Evolutionary conservation across 2,797 vertebrate genomes (phyloP).

Genomic region (Leptatherina wallacei): DNA sequence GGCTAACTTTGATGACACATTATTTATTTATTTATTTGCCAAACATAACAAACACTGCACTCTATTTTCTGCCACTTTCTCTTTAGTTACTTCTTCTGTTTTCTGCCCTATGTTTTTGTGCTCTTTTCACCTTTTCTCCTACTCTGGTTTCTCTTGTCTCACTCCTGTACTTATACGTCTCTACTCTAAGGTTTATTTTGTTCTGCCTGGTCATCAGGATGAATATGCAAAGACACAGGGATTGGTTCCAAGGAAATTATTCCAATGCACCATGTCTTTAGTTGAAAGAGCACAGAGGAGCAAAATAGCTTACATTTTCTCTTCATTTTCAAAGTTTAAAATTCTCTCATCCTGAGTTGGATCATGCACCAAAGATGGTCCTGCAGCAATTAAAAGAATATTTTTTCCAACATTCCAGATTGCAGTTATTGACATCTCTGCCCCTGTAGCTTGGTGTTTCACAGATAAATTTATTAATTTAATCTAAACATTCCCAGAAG

Average conservation of each 20-base stretch:
- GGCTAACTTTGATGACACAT: constrained; percentile 63
- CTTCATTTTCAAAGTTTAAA: constrained; percentile 47
- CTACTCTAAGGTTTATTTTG: constrained; percentile 51
- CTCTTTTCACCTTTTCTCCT: constrained; percentile 4
- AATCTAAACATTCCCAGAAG: constrained; percentile 42
- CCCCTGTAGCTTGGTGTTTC: constrained; percentile 44
- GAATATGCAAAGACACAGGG: constrained; percentile 62
- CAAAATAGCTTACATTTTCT: constrained; percentile 51
- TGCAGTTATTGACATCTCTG: constrained; percentile 56
- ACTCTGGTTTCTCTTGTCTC: not conserved
- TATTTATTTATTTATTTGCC: constrained; percentile 42
- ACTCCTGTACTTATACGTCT: constrained; percentile 4
- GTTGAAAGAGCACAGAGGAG: constrained; percentile 58
- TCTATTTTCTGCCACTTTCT: constrained; percentile 29
- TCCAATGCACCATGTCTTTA: constrained; percentile 62
- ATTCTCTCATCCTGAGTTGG: constrained; percentile 51
- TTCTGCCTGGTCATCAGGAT: constrained; percentile 58
- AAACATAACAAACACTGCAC: constrained; percentile 25
- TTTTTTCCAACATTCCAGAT: constrained; percentile 45
- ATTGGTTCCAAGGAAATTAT: constrained; percentile 68
- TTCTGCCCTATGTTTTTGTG: not conserved
- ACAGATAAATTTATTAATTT: constrained; percentile 57
- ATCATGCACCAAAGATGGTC: constrained; percentile 36
- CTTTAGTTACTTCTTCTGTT: constrained; percentile 2
- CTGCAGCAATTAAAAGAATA: constrained; percentile 53